phyloP scores from a whole-genome alignment of 2,113 vertebrate species.

The Notarius lentiginosus region DNA sequence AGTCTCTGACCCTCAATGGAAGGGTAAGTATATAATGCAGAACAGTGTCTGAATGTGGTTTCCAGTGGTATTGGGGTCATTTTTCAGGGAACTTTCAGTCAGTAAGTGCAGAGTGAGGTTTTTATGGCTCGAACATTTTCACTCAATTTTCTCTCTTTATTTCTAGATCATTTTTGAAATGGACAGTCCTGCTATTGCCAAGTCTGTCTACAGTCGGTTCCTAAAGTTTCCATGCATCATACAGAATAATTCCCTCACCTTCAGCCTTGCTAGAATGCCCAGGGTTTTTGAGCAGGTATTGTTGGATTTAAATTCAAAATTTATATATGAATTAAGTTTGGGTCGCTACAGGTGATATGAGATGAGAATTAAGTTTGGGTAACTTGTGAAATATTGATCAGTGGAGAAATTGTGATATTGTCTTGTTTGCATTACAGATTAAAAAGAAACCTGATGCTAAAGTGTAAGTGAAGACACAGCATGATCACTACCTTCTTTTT shows the following conservation, averaged over 20 bases:
- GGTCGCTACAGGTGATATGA: no score
- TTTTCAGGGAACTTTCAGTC: background rate
- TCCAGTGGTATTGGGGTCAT: background rate
- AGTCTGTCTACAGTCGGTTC: slow-evolving; percentile 42
- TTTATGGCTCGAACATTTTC: background rate
- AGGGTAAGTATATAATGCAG: slow-evolving; percentile 44
- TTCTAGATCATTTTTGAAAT: slow-evolving; percentile 61
- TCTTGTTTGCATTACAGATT: slow-evolving; percentile 42
- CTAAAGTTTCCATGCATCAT: slow-evolving; percentile 55
- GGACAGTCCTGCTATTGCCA: slow-evolving; percentile 47
- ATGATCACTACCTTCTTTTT: background rate
- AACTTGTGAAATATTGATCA: background rate
- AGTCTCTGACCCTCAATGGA: slow-evolving; percentile 50
- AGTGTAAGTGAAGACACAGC: slow-evolving; percentile 43
- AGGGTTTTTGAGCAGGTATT: slow-evolving; percentile 47
- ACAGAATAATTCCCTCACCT: slow-evolving; percentile 52
- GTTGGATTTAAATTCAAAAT: background rate
- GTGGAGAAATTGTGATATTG: background rate
- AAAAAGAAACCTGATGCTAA: slow-evolving; percentile 56
- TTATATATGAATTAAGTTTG: background rate
- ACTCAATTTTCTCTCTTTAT: background rate
- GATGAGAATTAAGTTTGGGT: no score
- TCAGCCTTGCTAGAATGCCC: slow-evolving; percentile 46
- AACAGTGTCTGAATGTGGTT: background rate
- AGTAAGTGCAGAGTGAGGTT: background rate